Conservation (phyloP, 2,113 vertebrate species). For the Thomomys bottae region DNA sequence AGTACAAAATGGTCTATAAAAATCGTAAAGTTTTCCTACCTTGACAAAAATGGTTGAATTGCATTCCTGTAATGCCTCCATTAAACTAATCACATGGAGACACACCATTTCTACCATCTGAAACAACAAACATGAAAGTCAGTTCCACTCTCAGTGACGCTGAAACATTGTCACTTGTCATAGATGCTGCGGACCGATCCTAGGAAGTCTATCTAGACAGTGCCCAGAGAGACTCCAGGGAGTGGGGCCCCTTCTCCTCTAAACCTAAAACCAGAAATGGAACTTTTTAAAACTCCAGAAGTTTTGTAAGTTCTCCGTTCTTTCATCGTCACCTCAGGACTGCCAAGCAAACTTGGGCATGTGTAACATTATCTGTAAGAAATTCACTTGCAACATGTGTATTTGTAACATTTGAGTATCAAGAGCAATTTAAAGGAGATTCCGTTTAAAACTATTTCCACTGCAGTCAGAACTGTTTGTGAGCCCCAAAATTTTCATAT, state of each 20-base stretch:
- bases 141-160: background rate
- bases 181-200: background rate
- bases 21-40: slow-evolving; percentile 85
- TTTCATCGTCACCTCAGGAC: background rate
- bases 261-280: slow-evolving; percentile 50
- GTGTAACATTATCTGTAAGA: background rate
- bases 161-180: background rate
- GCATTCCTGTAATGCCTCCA: slow-evolving; percentile 99
- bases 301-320: background rate
- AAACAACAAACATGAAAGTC: slow-evolving; percentile 71
- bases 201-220: background rate
- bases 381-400: background rate
- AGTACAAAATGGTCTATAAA: slow-evolving; percentile 47
- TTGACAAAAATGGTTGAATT: slow-evolving; percentile 99
- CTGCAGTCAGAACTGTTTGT: background rate
- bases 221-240: background rate
- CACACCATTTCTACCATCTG: slow-evolving; percentile 99
- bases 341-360: background rate
- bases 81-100: slow-evolving; percentile 98
- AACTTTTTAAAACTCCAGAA: background rate
- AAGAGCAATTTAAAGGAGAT: background rate
- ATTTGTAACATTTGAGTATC: background rate
- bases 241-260: slow-evolving; percentile 27
- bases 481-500: background rate
- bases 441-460: background rate